A percentile compares a stretch with the other conserved stretches of the same genome.
phyloP scores from a whole-genome alignment of 2,888 invertebrate species.

The Drosophila stalkeri region DNA sequence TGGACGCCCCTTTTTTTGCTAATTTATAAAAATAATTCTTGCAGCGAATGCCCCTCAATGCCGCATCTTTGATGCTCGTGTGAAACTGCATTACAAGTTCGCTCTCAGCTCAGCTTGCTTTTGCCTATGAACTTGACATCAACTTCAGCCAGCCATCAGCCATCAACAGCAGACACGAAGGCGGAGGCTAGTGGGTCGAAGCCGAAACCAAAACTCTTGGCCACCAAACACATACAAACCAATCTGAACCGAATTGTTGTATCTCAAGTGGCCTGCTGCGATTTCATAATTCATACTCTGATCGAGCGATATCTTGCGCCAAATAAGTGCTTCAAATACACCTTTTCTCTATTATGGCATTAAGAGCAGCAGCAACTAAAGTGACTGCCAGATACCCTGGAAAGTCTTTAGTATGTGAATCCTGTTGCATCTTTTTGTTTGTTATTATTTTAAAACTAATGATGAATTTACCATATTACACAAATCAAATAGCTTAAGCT shows the following conservation, averaged over 20 bases:
- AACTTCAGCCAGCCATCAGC: constrained; percentile 9
- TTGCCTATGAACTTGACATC: constrained; percentile 61
- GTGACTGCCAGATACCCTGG: constrained; percentile 14
- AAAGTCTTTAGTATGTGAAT: no score
- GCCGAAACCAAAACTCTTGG: constrained; percentile 34
- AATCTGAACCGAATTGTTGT: constrained; percentile 7
- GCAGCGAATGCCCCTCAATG: constrained; percentile 15
- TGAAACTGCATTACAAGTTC: constrained; percentile 36
- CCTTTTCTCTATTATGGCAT: constrained; percentile 1
- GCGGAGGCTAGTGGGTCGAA: constrained; percentile 47
- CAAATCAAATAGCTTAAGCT: no score
- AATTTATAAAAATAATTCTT: constrained; percentile 80
- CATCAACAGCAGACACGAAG: constrained; percentile 18
- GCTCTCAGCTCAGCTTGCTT: constrained; percentile 3
- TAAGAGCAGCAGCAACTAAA: constrained; percentile 2
- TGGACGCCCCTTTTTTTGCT: constrained; percentile 64
- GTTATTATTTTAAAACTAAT: not conserved
- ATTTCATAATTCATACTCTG: constrained; percentile 50
- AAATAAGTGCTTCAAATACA: constrained; percentile 32
- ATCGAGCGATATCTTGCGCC: constrained; percentile 23
- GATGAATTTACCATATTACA: no score
- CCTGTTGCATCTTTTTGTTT: not conserved
- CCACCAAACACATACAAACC: constrained; percentile 34
- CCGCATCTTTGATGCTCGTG: constrained; percentile 55
- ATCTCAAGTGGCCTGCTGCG: constrained; percentile 38